These are phyloP conservation scores for Lutraria lutraria DNA, from an alignment of 2,888 invertebrate genomes.

Conservation along the genomic window DNA sequence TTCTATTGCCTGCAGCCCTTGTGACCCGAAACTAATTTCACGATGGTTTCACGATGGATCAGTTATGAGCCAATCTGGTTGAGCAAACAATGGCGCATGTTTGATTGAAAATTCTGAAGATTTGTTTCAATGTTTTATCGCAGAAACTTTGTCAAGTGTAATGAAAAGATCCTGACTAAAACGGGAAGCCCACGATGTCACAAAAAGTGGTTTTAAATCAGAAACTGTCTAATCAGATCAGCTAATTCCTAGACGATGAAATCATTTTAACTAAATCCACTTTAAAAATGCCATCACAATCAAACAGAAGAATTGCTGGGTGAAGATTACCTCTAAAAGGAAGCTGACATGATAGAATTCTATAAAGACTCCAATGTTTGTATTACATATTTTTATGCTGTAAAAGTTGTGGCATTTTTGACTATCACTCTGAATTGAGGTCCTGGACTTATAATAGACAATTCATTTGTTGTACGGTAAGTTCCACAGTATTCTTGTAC, in stretches of 20 bases:
- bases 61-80: slow-evolving; percentile 43
- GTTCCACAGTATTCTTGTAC: too few relatives aligned
- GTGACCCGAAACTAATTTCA: slow-evolving; percentile 47
- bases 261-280: not conserved
- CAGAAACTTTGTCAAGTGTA: slow-evolving; percentile 19
- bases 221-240: not conserved
- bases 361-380: not conserved
- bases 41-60: slow-evolving; percentile 38
- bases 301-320: slow-evolving; percentile 1
- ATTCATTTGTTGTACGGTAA: too few relatives aligned
- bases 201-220: slow-evolving; percentile 7
- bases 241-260: slow-evolving; percentile 11
- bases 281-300: slow-evolving; percentile 15
- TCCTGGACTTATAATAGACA: too few relatives aligned
- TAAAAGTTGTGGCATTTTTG: too few relatives aligned
- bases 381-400: not conserved
- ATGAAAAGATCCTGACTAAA: slow-evolving; percentile 27
- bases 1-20: slow-evolving; percentile 41
- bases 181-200: slow-evolving; percentile 13
- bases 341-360: not conserved
- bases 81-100: slow-evolving; percentile 53
- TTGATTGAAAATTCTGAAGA: slow-evolving; percentile 39
- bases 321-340: not conserved
- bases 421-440: too few relatives aligned
- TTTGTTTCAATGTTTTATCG: slow-evolving; percentile 36